Percentiles rank a stretch among this genome's conserved stretches.
Evolutionary conservation across 2,113 vertebrate genomes (phyloP).

Genomic region (Hippocampus barbouri): DNA sequence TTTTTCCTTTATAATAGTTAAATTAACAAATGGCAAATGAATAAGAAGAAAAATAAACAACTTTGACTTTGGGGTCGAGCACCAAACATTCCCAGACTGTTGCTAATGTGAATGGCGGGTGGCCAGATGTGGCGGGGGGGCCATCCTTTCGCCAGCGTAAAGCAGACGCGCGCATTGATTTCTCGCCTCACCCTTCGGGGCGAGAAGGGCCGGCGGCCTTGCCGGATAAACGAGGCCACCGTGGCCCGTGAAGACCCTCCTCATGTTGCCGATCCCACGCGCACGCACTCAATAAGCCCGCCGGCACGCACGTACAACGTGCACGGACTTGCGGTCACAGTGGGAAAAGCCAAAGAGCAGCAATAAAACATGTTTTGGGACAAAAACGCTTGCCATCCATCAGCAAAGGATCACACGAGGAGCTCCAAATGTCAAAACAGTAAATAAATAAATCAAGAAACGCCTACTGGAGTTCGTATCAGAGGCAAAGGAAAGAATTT

Average conservation of each 20-base stretch:
- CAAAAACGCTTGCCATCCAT: slow-evolving; percentile 57
- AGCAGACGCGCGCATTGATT: slow-evolving; percentile 61
- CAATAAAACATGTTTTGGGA: slow-evolving; percentile 59
- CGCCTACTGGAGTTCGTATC: slow-evolving; percentile 19
- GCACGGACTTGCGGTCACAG: too few relatives aligned
- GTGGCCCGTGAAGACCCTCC: slow-evolving; percentile 58
- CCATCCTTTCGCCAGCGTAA: too few relatives aligned
- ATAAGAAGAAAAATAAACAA: too few relatives aligned
- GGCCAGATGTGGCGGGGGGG: too few relatives aligned
- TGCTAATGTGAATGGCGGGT: too few relatives aligned
- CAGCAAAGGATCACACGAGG: slow-evolving; percentile 46
- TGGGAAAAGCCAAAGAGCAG: slow-evolving; percentile 34
- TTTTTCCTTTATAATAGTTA: too few relatives aligned
- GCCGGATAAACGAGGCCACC: slow-evolving; percentile 45
- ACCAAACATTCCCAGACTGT: too few relatives aligned
- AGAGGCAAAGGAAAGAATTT: too few relatives aligned
- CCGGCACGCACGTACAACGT: slow-evolving; percentile 2
- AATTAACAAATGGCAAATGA: too few relatives aligned
- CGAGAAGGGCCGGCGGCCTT: too few relatives aligned
- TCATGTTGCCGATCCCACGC: slow-evolving; percentile 54
- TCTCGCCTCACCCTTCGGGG: slow-evolving; percentile 19
- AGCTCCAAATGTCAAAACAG: slow-evolving; percentile 41
- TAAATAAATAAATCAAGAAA: slow-evolving; percentile 19
- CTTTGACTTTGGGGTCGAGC: too few relatives aligned
- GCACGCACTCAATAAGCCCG: slow-evolving; percentile 24